Evolutionary conservation across 35 echinoderm and acorn worm genomes (phyloP).

Genomic region (Heliocidaris tuberculata): DNA sequence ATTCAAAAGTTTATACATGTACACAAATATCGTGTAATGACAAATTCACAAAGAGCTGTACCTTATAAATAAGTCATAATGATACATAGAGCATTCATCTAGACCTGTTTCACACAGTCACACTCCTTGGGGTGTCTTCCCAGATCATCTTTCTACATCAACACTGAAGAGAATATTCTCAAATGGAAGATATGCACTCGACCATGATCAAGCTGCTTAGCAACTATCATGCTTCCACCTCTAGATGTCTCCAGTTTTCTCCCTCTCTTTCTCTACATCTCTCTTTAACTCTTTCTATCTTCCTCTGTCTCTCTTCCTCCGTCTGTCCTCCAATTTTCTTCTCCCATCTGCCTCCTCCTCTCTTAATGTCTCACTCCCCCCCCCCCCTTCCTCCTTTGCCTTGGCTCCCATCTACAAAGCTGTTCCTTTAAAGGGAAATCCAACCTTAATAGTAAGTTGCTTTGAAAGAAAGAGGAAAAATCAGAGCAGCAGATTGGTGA

Average conservation of each 20-base stretch:
- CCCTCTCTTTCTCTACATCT: background rate
- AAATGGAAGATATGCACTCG: background rate
- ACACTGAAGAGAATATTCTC: background rate
- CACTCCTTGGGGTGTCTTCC: background rate
- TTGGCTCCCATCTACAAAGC: background rate
- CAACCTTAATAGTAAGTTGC: too few relatives aligned
- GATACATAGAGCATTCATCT: background rate
- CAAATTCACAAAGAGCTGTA: too few relatives aligned
- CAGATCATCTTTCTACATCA: background rate
- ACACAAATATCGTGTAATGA: too few relatives aligned
- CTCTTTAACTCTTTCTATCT: background rate
- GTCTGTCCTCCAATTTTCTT: background rate
- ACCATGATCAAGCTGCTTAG: background rate
- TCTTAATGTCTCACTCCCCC: background rate
- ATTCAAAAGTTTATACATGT: too few relatives aligned
- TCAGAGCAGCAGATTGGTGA: too few relatives aligned
- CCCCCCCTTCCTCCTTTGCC: background rate
- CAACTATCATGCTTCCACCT: background rate
- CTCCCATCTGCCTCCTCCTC: background rate
- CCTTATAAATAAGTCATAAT: too few relatives aligned
- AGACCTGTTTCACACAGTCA: background rate
- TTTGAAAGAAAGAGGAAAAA: too few relatives aligned
- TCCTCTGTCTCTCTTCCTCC: background rate
- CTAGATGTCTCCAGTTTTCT: background rate
- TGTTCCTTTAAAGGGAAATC: too few relatives aligned